These are phyloP conservation scores for Dendropsophus ebraccatus DNA, from an alignment of 2,113 vertebrate species.

Conservation along the genomic window DNA sequence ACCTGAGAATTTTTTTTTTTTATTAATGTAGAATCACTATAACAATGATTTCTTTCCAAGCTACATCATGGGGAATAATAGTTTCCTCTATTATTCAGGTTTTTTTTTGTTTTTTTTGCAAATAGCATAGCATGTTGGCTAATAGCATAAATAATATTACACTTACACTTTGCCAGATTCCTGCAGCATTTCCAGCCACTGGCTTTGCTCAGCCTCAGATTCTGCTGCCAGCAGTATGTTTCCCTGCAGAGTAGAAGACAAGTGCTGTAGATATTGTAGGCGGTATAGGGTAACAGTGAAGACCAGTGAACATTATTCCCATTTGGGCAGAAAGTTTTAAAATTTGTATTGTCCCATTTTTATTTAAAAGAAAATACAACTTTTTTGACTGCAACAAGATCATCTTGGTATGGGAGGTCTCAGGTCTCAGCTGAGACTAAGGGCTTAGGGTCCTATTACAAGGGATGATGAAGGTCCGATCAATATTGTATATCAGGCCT, in stretches of 20 bases:
- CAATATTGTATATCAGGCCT: no score
- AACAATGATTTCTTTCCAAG: not conserved
- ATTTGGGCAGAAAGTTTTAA: not conserved
- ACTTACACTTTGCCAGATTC: slow-evolving; percentile 98
- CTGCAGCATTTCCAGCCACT: slow-evolving; percentile 96
- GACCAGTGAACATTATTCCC: not conserved
- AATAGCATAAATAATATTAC: slow-evolving; percentile 19
- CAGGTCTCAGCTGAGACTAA: no score
- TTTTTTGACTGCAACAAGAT: no score
- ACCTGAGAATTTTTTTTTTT: no score
- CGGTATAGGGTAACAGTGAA: not conserved
- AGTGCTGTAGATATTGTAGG: not conserved
- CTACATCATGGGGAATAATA: not conserved
- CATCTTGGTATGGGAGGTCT: no score
- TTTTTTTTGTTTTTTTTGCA: slow-evolving; percentile 12
- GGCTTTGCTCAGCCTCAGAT: slow-evolving; percentile 87
- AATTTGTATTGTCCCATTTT: not conserved
- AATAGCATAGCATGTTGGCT: no score
- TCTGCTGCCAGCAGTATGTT: slow-evolving; percentile 90
- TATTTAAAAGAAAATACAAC: not conserved
- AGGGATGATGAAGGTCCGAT: no score
- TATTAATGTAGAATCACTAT: not conserved
- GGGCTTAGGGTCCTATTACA: no score
- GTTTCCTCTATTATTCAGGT: not conserved
- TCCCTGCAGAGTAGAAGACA: slow-evolving; percentile 74